Base-by-base conservation (phyloP, 2,113 vertebrate species). In the Epinephelus moara region DNA sequence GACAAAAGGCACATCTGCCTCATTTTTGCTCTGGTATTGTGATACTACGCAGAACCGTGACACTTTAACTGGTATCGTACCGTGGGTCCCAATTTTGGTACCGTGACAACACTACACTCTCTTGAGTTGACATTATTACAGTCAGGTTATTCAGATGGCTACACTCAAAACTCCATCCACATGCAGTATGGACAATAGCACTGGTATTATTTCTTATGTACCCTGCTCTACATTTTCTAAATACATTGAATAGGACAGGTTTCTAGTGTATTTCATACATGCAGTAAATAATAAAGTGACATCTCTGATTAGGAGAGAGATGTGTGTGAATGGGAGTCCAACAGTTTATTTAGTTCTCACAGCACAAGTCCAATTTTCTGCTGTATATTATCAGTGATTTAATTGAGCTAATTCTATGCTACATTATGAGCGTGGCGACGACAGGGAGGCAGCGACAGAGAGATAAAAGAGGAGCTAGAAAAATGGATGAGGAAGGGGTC, bases 331-430 rank as follows among this genome's bases (percentile, higher is more conserved):
- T 21, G 70, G 27, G 49, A 70, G 61, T 55, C n/a, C 8, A 77
- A 55, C 53, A 75, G 76, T 86, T 90, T 82, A 84, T 84, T 89
- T 86, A 86, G 71, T 91, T 88, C 79, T 81, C 64, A 67, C 66
- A 82, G 80, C 85, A 63, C 21, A 17, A 40, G 49, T 82, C 77
- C 69, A 89, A 85, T 88, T 89, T 91, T 84, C 78, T 37, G 80
- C 80, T 59, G 62, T 66, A 50, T 80, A 81, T 92, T 84, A 90
- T 88, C 89, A 78, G 86, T 84, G 74, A 90, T 88, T 89, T 90
- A 90, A 89, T 88, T 78, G 81, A 87, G 76, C 79, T 83, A 74
- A 93, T 89, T 87, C 62, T 18, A 68, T 75, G 78, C 82, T 75
- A 55, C 69, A 64, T 92, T 88, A 89, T 69, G 59, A 87, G 76